Evolutionary conservation across 2,113 vertebrate genomes (phyloP), one percentile per base, ranked within the genome.

Genomic region (Spizaetus ornatus): DNA sequence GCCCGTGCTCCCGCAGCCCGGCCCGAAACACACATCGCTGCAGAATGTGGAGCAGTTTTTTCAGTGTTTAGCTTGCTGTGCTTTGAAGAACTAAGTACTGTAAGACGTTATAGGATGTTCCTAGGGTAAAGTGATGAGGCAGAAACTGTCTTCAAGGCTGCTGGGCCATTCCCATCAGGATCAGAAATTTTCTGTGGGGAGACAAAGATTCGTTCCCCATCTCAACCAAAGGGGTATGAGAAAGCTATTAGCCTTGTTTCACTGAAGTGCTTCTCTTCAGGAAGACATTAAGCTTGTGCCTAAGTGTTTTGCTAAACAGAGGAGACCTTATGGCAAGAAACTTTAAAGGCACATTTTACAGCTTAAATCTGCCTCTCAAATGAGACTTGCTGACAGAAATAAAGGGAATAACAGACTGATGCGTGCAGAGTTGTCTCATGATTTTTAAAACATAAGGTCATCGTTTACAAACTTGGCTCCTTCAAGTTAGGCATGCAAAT

Each of bases 361-460:
- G 86, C 88, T 86, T 45, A 82, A 84, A 91, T 78, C 83, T 69
- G 11, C 58, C 81, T 90, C 94, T 80, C 48, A 13, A 47, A 80
- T 86, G 90, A 90, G 95, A 20, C 78, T 40, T 70, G 50, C 88
- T 93, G 92, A 63, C 86, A 91, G 72, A 74, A 94, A 27, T 32
- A 55, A 91, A 92, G 65, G 80, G 77, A 86, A 69, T 16, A 88
- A 50, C 77, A 56, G 93, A 52, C 52, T 84, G 88, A 71, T 88
- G 90, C 15, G 55, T 77, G 76, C 88, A 56, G 87, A 82, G 91
- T 45, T 79, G 65, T 93, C 94, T 94, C 79, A 50, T 38, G 91
- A 59, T 97, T 95, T 95, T 93, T 90, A 84, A 95, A 95, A 89
- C 91, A 82, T 89, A 92, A 96, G 95, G 94, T 95, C 94, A 90